These are phyloP conservation scores for Elephantulus edwardii DNA, from an alignment of 2,113 vertebrate species.

Conservation along the genomic window DNA sequence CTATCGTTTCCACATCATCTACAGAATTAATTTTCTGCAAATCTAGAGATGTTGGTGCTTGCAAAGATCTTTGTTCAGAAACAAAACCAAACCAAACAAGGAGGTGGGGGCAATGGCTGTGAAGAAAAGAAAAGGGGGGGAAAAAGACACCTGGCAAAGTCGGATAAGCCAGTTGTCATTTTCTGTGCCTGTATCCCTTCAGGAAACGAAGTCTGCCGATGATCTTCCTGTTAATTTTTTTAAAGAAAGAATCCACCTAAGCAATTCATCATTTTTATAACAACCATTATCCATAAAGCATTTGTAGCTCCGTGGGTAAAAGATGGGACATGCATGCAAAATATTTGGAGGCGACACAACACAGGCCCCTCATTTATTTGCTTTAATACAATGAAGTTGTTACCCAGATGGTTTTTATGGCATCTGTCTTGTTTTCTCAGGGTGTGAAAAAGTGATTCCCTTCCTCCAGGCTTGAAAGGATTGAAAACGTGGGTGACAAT, in stretches of 20 bases:
- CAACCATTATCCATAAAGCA: slow-evolving; percentile 45
- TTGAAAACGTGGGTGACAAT: not conserved
- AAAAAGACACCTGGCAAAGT: not conserved
- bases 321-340: not conserved
- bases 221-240: not conserved
- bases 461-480: not conserved
- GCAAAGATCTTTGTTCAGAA: slow-evolving; percentile 33
- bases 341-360: not conserved
- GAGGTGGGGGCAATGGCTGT: no score
- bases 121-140: not conserved
- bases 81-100: slow-evolving; percentile 25
- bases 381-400: slow-evolving; percentile 40
- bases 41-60: slow-evolving; percentile 43
- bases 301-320: not conserved
- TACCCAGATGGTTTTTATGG: not conserved
- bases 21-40: slow-evolving; percentile 78
- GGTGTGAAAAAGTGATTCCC: not conserved
- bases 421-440: not conserved
- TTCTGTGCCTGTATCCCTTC: not conserved
- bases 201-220: not conserved
- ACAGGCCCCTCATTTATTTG: not conserved
- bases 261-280: slow-evolving; percentile 56
- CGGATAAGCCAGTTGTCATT: not conserved
- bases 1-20: slow-evolving; percentile 75
- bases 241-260: not conserved